Evolutionary conservation across 2,797 vertebrate genomes (phyloP).

Genomic region (Philypnodon macrostomus): DNA sequence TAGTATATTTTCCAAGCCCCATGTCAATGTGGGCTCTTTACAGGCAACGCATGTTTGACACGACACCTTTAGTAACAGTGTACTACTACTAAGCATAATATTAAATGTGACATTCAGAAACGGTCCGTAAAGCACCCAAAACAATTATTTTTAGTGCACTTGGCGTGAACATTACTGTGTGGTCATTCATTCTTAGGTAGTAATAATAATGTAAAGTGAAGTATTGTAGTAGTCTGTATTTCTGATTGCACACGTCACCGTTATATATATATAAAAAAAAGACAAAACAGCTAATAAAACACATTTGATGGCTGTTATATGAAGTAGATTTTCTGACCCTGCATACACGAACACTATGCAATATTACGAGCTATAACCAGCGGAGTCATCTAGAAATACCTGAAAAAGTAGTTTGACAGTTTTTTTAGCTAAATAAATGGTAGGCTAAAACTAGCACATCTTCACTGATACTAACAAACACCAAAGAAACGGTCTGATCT

Average conservation of each 20-base stretch:
- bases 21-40: too few species aligned
- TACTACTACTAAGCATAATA: neutral
- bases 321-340: constrained; percentile 48
- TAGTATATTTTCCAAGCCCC: too few species aligned
- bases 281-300: constrained; percentile 27
- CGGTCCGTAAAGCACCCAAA: neutral
- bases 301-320: constrained; percentile 37
- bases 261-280: constrained; percentile 41
- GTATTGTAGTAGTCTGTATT: constrained; percentile 17
- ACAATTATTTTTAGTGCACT: neutral
- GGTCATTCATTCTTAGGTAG: constrained; percentile 12
- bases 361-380: constrained; percentile 45
- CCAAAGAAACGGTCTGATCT: constrained; percentile 36
- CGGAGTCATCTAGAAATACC: constrained; percentile 53
- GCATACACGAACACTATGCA: constrained; percentile 51
- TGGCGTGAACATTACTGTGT: too few species aligned
- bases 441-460: constrained; percentile 51
- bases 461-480: constrained; percentile 55
- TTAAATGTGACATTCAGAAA: neutral
- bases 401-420: constrained; percentile 35
- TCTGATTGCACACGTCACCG: constrained; percentile 32
- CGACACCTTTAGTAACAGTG: too few species aligned
- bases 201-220: constrained; percentile 14
- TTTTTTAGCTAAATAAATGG: constrained; percentile 62
- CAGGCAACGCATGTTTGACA: too few species aligned